These are phyloP conservation scores for Halotydeus destructor DNA, from an alignment of 1,140 invertebrate species.

Conservation along the genomic window DNA sequence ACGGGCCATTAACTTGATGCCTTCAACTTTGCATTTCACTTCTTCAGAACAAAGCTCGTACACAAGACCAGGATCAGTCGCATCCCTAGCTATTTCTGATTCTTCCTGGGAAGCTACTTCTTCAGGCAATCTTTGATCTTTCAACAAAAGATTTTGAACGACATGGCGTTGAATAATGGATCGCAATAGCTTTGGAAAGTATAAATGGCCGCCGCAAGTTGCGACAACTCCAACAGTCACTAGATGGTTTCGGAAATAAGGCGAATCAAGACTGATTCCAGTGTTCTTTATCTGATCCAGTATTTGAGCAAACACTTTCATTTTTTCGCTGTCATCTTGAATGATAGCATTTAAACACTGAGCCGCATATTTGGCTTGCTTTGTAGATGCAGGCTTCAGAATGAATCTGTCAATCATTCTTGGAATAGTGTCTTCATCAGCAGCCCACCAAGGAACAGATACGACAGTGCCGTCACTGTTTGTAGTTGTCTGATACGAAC, in stretches of 20 bases:
- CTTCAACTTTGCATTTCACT: conserved; percentile 78
- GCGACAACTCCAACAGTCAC: conserved; percentile 85
- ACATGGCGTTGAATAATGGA: conserved; percentile 84
- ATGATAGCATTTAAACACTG: conserved; percentile 64
- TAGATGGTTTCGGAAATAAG: conserved; percentile 73
- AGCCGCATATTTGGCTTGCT: conserved; percentile 88
- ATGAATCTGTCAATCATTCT: conserved; percentile 12
- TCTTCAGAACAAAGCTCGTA: conserved; percentile 72
- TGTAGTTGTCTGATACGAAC: conserved; percentile 5
- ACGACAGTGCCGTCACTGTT: not conserved
- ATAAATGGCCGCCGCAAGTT: conserved; percentile 59
- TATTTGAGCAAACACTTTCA: conserved; percentile 60
- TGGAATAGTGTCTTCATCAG: conserved; percentile 10
- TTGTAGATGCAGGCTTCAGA: conserved; percentile 37
- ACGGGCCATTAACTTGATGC: conserved; percentile 81
- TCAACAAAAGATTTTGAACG: conserved; percentile 80
- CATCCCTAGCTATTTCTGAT: conserved; percentile 7
- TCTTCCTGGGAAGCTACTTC: conserved; percentile 14
- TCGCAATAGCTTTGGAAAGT: conserved; percentile 60
- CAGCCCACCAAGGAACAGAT: conserved; percentile 14
- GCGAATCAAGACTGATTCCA: conserved; percentile 46
- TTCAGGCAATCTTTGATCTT: conserved; percentile 31
- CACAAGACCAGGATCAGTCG: conserved; percentile 17
- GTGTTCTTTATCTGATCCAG: conserved; percentile 34
- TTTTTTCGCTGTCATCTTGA: conserved; percentile 35